Base-by-base conservation (phyloP, 2,797 vertebrate genomes). In the Chanos chanos region DNA sequence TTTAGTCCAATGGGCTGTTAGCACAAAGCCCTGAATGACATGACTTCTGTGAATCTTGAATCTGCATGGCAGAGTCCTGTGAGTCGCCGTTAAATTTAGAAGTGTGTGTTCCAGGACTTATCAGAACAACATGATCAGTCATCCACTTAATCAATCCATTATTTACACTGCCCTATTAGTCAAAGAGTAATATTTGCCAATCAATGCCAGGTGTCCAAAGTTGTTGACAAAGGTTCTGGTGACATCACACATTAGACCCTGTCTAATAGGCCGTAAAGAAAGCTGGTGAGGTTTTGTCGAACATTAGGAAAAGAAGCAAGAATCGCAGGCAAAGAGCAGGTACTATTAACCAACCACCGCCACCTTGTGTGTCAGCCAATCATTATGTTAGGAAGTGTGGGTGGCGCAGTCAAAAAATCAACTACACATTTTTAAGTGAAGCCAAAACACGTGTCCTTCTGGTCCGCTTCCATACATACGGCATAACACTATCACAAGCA, bases 121-220 rank as follows among this genome's bases (percentile, higher is more conserved):
- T 84, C 77, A 61, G 66, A 67, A 72, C 74, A 80, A 79, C 83
- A 80, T 78, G 73, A 87, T 83, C 80, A 80, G 76, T 74, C 82
- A 77, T 77, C 71, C 79, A 80, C 78, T 82, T 83, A 77, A 89
- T 89, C 81, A 85, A 86, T 88, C 81, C 74, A 83, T 85, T 87
- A 76, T 79, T 74, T 84, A 80, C 77, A 77, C 76, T 82, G 80
- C 81, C 76, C 75, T 76, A 77, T 82, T 81, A 84, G 72, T 69
- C 80, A 74, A 78, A 73, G 72, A 79, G 84, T 85, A 87, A 79
- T 87, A 84, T 89, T 87, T 87, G 78, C 81, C 74, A 84, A 81
- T 77, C 74, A 72, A 71, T 76, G 66, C 61, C 73, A 70, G 53
- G 65, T 67, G 71, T 70, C 36, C 58, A 16, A 41, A 34, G 60